phyloP scores from a whole-genome alignment of 1,140 invertebrate species.

The Rhynchophorus ferrugineus region DNA sequence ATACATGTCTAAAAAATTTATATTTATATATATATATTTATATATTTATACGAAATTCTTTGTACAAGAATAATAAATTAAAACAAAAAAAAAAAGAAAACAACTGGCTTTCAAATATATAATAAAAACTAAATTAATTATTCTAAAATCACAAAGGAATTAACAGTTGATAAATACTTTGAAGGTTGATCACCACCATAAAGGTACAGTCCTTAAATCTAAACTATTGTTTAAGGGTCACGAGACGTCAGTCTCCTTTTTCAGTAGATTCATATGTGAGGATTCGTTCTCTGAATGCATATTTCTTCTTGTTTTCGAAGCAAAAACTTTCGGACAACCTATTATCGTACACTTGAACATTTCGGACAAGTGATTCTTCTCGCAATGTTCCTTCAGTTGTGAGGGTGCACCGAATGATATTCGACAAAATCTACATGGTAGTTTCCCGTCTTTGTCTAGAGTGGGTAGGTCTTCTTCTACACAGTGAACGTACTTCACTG shows the following conservation, averaged over 20 bases:
- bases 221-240: conserved; percentile 35
- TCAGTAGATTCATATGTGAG: conserved; percentile 35
- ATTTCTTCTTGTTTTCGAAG: conserved; percentile 65
- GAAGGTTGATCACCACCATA: conserved; percentile 37
- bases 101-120: conserved; percentile 36
- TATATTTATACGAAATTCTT: conserved; percentile 11
- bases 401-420: conserved; percentile 51
- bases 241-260: conserved; percentile 35
- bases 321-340: conserved; percentile 76
- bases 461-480: conserved; percentile 50
- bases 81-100: conserved; percentile 28
- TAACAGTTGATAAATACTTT: conserved; percentile 26
- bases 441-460: conserved; percentile 52
- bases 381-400: conserved; percentile 59
- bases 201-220: conserved; percentile 34
- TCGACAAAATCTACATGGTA: conserved; percentile 59
- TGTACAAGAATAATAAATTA: conserved; percentile 35
- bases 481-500: conserved; percentile 39
- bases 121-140: conserved; percentile 23
- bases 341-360: conserved; percentile 73
- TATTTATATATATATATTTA: conserved; percentile 11
- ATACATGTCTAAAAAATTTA: conserved; percentile 12
- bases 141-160: conserved; percentile 35
- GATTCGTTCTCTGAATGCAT: conserved; percentile 56
- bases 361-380: conserved; percentile 58